Evolutionary conservation across 2,888 invertebrate species (phyloP).

Genomic region (Scaeva pyrastri): DNA sequence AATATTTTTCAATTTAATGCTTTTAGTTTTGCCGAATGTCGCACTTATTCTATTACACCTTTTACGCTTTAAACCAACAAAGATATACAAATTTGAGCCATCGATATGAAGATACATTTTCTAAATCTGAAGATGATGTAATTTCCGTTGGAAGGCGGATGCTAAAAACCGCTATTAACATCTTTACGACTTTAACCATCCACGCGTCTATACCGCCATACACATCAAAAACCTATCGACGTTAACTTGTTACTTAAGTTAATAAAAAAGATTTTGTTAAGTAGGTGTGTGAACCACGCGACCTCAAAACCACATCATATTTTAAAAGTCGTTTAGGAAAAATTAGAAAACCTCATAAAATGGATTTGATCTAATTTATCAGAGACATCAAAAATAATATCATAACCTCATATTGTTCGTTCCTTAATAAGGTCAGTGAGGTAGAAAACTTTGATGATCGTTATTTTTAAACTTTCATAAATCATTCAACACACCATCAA

Average conservation of each 20-base stretch:
- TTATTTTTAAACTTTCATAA: slow-evolving; percentile 30
- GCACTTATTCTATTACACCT: slow-evolving; percentile 2
- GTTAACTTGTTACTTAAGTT: slow-evolving; percentile 20
- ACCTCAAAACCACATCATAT: slow-evolving; percentile 14
- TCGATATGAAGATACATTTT: neutral
- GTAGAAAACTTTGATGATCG: neutral
- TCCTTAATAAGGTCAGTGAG: slow-evolving; percentile 12
- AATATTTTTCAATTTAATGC: neutral
- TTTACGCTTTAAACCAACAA: neutral
- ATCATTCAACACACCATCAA: neutral
- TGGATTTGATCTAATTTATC: neutral
- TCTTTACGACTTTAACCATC: slow-evolving; percentile 17
- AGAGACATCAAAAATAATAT: neutral
- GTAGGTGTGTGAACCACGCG: slow-evolving; percentile 39
- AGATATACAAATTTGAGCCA: neutral
- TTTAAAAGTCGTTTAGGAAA: neutral
- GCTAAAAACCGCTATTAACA: slow-evolving; percentile 6
- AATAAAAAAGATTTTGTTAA: neutral
- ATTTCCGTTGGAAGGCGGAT: slow-evolving; percentile 32
- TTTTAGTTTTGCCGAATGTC: neutral
- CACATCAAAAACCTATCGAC: slow-evolving; percentile 43
- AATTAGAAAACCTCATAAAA: neutral
- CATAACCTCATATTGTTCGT: neutral
- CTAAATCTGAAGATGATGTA: slow-evolving; percentile 18
- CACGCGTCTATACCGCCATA: slow-evolving; percentile 48